phyloP scores from a whole-genome alignment of 2,888 invertebrate genomes.

The Synergus laeviventris region DNA sequence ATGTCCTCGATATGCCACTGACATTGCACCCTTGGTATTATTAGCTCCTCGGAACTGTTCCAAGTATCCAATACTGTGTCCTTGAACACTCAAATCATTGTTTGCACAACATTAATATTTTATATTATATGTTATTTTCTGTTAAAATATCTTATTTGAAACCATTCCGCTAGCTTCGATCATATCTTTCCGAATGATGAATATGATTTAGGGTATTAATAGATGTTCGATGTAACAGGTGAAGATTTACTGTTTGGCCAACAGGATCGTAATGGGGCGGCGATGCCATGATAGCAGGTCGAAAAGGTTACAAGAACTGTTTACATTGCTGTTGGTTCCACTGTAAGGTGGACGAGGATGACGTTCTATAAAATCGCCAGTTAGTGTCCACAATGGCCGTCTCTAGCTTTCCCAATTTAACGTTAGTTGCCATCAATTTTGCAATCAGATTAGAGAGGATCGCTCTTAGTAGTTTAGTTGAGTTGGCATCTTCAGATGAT shows the following conservation, averaged over 20 bases:
- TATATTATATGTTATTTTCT: too few species aligned
- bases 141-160: too few species aligned
- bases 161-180: too few species aligned
- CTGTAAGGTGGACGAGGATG: not conserved
- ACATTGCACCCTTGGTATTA: not conserved
- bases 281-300: slow-evolving; percentile 47
- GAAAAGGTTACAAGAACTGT: slow-evolving; percentile 59
- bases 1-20: not conserved
- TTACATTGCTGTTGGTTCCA: slow-evolving; percentile 55
- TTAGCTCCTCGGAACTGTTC: slow-evolving; percentile 1
- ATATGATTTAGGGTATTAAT: not conserved
- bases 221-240: slow-evolving; percentile 48
- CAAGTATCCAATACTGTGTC: not conserved
- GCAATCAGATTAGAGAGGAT: not conserved
- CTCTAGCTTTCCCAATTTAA: not conserved
- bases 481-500: not conserved
- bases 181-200: not conserved
- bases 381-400: not conserved
- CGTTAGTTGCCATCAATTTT: not conserved
- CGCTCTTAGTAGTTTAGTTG: not conserved
- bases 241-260: slow-evolving; percentile 65
- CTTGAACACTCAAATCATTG: not conserved
- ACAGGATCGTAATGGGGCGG: slow-evolving; percentile 67
- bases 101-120: not conserved
- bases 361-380: not conserved